Evolutionary conservation across 2,113 vertebrate genomes (phyloP).

Genomic region (Tichodroma muraria): DNA sequence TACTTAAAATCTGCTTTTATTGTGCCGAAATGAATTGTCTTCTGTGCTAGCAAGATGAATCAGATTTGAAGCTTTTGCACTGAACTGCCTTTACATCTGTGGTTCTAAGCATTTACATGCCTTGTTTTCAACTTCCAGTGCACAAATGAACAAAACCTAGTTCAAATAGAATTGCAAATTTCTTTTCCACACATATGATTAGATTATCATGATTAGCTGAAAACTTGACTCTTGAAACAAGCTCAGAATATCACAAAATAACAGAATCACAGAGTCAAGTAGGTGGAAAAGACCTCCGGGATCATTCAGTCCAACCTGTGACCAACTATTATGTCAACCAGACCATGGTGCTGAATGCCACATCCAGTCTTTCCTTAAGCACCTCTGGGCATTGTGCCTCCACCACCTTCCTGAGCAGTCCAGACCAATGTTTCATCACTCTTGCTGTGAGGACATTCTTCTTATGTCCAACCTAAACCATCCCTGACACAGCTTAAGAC

Average conservation of each 20-base stretch:
- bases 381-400: background rate
- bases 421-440: background rate
- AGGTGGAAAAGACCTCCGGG: background rate
- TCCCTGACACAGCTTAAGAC: background rate
- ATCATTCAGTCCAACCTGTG: background rate
- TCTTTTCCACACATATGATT: background rate
- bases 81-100: background rate
- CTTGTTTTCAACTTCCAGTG: background rate
- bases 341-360: background rate
- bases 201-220: background rate
- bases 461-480: background rate
- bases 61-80: background rate
- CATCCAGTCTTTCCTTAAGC: background rate
- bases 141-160: background rate
- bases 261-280: background rate
- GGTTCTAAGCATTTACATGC: background rate
- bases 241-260: background rate
- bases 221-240: background rate
- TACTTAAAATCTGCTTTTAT: background rate
- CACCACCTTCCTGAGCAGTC: background rate
- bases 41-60: background rate
- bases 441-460: background rate
- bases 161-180: background rate
- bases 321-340: background rate
- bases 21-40: background rate